Percentiles rank a stretch among this genome's conserved stretches.
Conservation (phyloP, 2,797 vertebrate genomes). For the Melanogrammus aeglefinus region DNA sequence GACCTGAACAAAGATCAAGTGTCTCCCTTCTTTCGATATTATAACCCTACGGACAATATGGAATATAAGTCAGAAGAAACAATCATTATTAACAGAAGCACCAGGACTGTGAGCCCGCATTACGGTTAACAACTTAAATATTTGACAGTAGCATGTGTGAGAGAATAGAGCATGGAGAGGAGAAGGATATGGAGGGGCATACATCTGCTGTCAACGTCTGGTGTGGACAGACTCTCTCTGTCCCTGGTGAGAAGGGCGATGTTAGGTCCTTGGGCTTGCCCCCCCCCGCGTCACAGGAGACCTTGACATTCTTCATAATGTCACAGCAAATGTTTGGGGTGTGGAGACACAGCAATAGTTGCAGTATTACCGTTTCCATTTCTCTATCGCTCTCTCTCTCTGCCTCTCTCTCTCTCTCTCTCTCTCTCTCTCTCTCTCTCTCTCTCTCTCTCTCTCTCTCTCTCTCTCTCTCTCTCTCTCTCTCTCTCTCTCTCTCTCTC, state of each 20-base stretch:
- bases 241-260: neutral
- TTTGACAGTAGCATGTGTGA: neutral
- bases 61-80: neutral
- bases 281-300: neutral
- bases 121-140: neutral
- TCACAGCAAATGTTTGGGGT: neutral
- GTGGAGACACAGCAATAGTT: neutral
- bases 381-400: neutral
- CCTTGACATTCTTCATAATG: neutral
- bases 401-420: neutral
- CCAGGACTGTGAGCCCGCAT: neutral
- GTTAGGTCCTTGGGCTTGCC: neutral
- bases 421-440: neutral
- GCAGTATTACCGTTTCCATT: neutral
- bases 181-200: too few relatives aligned
- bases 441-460: neutral
- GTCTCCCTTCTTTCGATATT: too few relatives aligned
- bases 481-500: too few relatives aligned
- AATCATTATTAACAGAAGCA: neutral
- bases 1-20: too few relatives aligned
- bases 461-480: constrained; percentile 2
- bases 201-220: neutral
- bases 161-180: too few relatives aligned
- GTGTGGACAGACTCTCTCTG: neutral
- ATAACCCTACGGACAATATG: too few relatives aligned